Conservation (phyloP, 1,140 invertebrate species). For the Drosophila truncata region DNA sequence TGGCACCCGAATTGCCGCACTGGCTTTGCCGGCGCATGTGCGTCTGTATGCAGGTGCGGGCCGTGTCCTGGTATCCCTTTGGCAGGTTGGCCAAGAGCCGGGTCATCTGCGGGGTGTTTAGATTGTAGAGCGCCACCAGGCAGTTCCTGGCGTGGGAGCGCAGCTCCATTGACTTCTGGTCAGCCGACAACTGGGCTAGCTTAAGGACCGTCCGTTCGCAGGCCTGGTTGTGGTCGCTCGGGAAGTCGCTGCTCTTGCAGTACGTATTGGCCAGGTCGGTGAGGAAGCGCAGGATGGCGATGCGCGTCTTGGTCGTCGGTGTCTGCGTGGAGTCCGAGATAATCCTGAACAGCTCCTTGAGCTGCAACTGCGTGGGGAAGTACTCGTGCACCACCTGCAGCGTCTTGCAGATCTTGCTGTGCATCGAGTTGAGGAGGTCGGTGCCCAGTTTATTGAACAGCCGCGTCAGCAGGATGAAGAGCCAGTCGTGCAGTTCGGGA, state of each 20-base stretch:
- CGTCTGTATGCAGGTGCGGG: constrained; percentile 93
- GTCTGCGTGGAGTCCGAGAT: constrained; percentile 96
- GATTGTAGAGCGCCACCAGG: constrained; percentile 94
- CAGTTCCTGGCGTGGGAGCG: constrained; percentile 92
- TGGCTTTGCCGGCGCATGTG: constrained; percentile 89
- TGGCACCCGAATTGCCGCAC: constrained; percentile 86
- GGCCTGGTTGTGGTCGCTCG: constrained; percentile 85
- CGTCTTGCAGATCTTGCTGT: constrained; percentile 94
- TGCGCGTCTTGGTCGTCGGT: constrained; percentile 94
- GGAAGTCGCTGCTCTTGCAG: constrained; percentile 86
- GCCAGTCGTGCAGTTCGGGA: constrained; percentile 95
- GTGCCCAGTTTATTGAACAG: constrained; percentile 94
- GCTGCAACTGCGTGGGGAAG: constrained; percentile 88
- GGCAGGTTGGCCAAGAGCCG: constrained; percentile 93
- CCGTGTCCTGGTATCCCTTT: constrained; percentile 93
- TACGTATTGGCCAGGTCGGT: constrained; percentile 89
- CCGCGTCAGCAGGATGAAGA: constrained; percentile 93
- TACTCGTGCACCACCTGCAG: constrained; percentile 93
- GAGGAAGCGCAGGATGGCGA: constrained; percentile 91
- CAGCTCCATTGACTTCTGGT: constrained; percentile 92
- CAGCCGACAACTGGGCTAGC: constrained; percentile 88
- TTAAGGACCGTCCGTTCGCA: constrained; percentile 89
- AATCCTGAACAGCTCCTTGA: constrained; percentile 90
- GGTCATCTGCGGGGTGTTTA: constrained; percentile 93
- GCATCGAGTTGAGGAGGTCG: constrained; percentile 95